These are phyloP conservation scores for Lissocephala sabroskyi DNA, from an alignment of 2,888 invertebrate genomes.

Conservation along the genomic window DNA sequence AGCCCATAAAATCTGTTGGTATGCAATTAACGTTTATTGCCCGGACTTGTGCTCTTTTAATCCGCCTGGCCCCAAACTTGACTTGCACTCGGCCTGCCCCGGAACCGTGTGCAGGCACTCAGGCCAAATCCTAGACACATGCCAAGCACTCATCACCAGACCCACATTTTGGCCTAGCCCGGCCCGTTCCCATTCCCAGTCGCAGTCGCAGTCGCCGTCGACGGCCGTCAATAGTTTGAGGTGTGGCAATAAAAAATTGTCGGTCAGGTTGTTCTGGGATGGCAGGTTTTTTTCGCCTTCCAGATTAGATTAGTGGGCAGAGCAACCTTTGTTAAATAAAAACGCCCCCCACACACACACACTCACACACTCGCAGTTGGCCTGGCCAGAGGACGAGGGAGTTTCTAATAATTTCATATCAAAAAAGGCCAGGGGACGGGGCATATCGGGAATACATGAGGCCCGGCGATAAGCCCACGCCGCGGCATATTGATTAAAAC, in stretches of 20 bases:
- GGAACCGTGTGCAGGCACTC: no score
- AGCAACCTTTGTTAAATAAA: slow-evolving; percentile 34
- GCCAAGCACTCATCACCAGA: no score
- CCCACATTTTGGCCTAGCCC: no score
- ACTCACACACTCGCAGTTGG: no score
- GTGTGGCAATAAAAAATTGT: slow-evolving; percentile 61
- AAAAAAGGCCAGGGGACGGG: slow-evolving; percentile 17
- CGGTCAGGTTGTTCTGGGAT: slow-evolving; percentile 13
- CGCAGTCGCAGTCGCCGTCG: neutral
- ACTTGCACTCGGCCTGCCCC: no score
- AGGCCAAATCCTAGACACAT: no score
- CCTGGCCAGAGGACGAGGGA: slow-evolving; percentile 5
- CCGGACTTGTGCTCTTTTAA: slow-evolving; percentile 39
- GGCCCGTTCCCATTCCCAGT: neutral
- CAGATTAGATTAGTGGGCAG: slow-evolving; percentile 52
- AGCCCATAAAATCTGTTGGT: slow-evolving; percentile 64
- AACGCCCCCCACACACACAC: no score
- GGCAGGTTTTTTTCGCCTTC: slow-evolving; percentile 28
- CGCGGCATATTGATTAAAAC: slow-evolving; percentile 54
- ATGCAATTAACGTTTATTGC: slow-evolving; percentile 66
- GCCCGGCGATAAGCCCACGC: slow-evolving; percentile 30
- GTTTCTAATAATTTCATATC: slow-evolving; percentile 32
- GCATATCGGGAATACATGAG: slow-evolving; percentile 4
- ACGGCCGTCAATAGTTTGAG: slow-evolving; percentile 35
- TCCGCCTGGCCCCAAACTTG: slow-evolving; percentile 57